Base-by-base conservation (phyloP, 2,113 vertebrate genomes). In the Larimichthys crocea region DNA sequence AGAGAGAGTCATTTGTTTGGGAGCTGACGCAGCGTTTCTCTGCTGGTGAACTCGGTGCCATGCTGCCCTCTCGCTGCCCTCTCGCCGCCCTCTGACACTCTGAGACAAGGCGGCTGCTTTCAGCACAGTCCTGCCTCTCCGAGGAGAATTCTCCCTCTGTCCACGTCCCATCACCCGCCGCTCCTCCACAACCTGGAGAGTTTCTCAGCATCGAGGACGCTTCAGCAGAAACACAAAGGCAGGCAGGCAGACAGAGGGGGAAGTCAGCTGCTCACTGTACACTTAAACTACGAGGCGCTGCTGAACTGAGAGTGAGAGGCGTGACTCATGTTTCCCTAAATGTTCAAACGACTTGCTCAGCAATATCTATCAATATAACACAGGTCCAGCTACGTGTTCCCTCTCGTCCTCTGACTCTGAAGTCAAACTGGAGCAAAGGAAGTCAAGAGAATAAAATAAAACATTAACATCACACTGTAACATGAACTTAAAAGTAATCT, bases 21-120 rank as follows among this genome's bases (percentile, higher is more conserved):
- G 29, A n/a, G 70, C 84, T 88, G 87, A 91, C 71, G 10, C 82
- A 70, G 87, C 88, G 22, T 67, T 84, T 88, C 79, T 80, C 80
- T 49, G 76, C 74, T 24, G 88, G n/a, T 88, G 79, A 92, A 86
- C 90, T 92, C 79, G 87, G 82, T 87, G 87, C 89, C 87, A 84
- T 76, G 72, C 84, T 76, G 87, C 61, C 79, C 83, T 48, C 57
- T 80, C 74, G 40, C 80, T 87, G 71, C 82, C 77, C 76, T 67
- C 79, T 66, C 35, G 35, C 35, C 14, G 44, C 44, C 78, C 77
- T 67, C 79, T 67, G 73, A 81, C 82, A 69, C 77, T 60, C 72
- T 44, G 20, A 71, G 55, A 91, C 85, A 86, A 86, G 68, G 74
- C 42, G 52, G 50, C 70, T 17, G 50, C 82, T 81, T 78, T 85